Evolutionary conservation across 1,140 invertebrate genomes (phyloP).

Genomic region (Dendrolimus kikuchii): DNA sequence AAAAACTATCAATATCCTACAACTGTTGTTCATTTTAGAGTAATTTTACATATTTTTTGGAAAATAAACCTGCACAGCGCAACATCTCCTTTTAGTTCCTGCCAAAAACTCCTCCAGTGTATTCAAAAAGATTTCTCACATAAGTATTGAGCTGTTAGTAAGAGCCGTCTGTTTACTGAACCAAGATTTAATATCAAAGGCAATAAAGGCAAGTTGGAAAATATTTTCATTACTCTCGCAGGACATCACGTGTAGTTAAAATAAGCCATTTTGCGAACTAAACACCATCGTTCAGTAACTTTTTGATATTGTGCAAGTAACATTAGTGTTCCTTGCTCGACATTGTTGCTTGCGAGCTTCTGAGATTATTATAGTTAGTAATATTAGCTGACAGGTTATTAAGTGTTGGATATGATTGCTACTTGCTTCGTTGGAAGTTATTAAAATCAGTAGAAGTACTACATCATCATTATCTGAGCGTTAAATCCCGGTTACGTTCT

Average conservation of each 20-base stretch:
- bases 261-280: conserved; percentile 25
- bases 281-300: conserved; percentile 15
- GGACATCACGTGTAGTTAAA: conserved; percentile 30
- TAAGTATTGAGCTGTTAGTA: conserved; percentile 10
- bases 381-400: background rate
- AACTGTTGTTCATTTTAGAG: no score
- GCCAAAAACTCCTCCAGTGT: no score
- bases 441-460: no score
- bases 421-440: no score
- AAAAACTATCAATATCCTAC: no score
- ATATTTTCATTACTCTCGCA: conserved; percentile 49
- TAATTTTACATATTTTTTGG: no score
- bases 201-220: conserved; percentile 48
- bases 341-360: conserved; percentile 2
- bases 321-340: background rate
- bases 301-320: conserved; percentile 20
- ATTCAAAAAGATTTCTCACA: no score
- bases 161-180: conserved; percentile 22
- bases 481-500: no score
- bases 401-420: background rate
- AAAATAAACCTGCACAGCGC: no score
- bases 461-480: no score
- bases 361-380: background rate
- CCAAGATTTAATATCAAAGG: conserved; percentile 47
- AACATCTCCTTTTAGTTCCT: no score